Evolutionary conservation across 2,113 vertebrate genomes (phyloP), one percentile per base, ranked within the genome.

Genomic region (Datnioides undecimradiatus): DNA sequence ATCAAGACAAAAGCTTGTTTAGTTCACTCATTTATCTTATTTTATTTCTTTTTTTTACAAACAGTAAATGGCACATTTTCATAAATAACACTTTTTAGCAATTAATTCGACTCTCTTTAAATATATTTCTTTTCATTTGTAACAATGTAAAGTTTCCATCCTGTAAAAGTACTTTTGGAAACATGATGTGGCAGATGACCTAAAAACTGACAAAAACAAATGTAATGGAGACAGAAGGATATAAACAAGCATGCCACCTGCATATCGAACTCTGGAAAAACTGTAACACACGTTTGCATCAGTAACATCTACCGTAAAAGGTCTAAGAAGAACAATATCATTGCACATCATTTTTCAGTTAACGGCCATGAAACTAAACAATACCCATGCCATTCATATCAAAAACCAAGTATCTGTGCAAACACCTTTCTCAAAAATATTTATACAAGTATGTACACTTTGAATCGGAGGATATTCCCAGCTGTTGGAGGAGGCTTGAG

Each of bases 41-140:
- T n/a, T n/a, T n/a, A n/a, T 54, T 6, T 13, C 57, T 14, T 38
- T 84, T 84, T 82, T 63, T 80, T 80, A 91, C 82, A 91, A 93
- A 92, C 88, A 91, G 23, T 73, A 65, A 87, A 92, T 88, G 85
- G 83, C 87, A 87, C 89, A 85, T 86, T 80, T 81, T 83, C 73
- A 87, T 82, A 86, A 85, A 89, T 85, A 89, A 89, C 77, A 90
- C 64, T 74, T 81, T 81, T 83, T 29, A 87, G 16, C 55, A 45
- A 76, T 75, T 41, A 4, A 64, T 80, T 54, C 25, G 29, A 58
- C 19, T 82, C 43, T 79, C 36, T 84, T 81, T 79, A 82, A 83
- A 91, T 89, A 85, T 74, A 86, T 62, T 16, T 73, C 1, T 57
- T 82, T 74, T 85, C 2, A 80, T 85, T 60, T 86, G 25, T 75